A percentile compares a stretch with the other conserved stretches of the same genome.
These are phyloP conservation scores for Molossus molossus DNA, from an alignment of 2,797 vertebrate genomes.

Conservation along the genomic window DNA sequence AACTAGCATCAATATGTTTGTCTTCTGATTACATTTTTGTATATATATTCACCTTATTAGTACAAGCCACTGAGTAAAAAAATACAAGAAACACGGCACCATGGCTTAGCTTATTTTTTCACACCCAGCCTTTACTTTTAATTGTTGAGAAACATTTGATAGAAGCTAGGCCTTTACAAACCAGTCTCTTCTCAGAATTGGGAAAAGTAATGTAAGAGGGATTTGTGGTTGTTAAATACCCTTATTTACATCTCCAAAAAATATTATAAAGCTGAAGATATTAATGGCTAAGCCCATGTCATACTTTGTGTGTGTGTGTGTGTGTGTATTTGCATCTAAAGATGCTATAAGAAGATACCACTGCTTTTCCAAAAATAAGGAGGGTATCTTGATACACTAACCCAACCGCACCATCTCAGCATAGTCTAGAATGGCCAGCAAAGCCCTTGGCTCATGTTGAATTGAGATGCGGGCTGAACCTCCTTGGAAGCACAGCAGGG, in stretches of 20 bases:
- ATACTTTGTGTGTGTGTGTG: too few species aligned
- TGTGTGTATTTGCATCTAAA: background rate
- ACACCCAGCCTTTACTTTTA: background rate
- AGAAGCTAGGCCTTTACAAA: background rate
- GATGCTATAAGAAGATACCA: background rate
- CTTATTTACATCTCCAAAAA: background rate
- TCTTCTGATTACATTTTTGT: background rate
- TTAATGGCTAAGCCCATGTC: background rate
- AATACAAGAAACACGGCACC: background rate
- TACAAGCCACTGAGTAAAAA: background rate
- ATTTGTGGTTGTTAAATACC: background rate
- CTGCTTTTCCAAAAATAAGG: background rate
- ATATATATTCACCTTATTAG: background rate
- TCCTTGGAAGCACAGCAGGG: background rate
- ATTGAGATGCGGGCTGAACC: background rate
- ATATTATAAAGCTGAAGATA: background rate
- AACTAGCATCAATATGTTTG: background rate
- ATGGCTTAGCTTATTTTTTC: background rate
- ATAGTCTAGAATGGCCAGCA: background rate
- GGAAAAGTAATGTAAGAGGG: background rate
- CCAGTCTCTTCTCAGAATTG: background rate
- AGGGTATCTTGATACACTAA: background rate
- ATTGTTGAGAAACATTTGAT: background rate
- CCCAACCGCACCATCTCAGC: background rate
- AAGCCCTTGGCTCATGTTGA: background rate